A percentile compares a stretch with the other conserved stretches of the same genome.
These are phyloP conservation scores for Acrobeloides nanus DNA, from an alignment of 2,888 invertebrate genomes.

Conservation along the genomic window DNA sequence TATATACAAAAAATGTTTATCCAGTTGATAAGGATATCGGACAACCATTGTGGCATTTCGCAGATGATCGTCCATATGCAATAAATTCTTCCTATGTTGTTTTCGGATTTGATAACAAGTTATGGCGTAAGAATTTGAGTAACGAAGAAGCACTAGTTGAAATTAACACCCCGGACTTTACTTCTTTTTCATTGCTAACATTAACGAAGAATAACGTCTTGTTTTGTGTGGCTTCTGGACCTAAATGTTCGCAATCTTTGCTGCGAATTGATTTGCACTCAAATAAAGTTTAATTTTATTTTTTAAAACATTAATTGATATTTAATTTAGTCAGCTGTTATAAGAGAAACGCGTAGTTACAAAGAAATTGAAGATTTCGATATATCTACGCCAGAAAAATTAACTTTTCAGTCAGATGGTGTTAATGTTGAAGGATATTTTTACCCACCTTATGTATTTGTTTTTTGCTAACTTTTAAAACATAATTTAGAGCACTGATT, in stretches of 20 bases:
- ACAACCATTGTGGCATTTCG: constrained; percentile 34
- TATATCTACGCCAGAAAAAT: too few species aligned
- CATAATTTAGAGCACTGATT: constrained; percentile 54
- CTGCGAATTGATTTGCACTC: constrained; percentile 13
- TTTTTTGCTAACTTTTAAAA: too few species aligned
- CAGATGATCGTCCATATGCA: constrained; percentile 21
- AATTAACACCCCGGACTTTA: constrained; percentile 2
- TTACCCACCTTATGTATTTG: too few species aligned
- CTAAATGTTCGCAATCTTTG: constrained; percentile 10
- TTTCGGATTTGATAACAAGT: neutral
- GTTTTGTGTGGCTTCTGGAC: constrained; percentile 17
- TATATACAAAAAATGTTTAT: too few species aligned
- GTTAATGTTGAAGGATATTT: too few species aligned
- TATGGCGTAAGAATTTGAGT: constrained; percentile 6
- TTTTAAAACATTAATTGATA: neutral
- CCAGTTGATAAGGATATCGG: too few species aligned
- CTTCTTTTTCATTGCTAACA: constrained; percentile 3
- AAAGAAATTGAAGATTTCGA: too few species aligned
- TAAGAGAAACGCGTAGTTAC: too few species aligned
- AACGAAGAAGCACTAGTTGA: neutral
- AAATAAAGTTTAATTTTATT: constrained; percentile 4
- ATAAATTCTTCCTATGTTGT: constrained; percentile 4
- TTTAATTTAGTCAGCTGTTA: neutral
- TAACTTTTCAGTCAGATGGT: too few species aligned
- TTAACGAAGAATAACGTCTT: constrained; percentile 3